Evolutionary conservation across 2,113 vertebrate genomes (phyloP), one percentile per base, ranked within the genome.

Genomic region (Brachypodius melanocephalos): DNA sequence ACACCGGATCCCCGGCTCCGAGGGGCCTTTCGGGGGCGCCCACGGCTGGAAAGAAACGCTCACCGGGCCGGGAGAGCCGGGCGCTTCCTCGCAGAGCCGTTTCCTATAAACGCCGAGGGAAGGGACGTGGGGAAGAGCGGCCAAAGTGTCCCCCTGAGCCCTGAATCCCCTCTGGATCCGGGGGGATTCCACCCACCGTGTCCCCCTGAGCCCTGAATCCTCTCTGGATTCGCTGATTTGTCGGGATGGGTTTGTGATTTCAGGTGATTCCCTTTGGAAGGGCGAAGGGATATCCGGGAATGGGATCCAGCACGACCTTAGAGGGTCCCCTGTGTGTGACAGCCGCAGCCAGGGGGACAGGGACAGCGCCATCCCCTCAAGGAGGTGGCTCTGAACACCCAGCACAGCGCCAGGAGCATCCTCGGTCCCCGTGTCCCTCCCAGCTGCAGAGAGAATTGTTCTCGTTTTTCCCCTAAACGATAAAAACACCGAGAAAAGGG

Each of bases 11-110:
- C 93, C 32, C 5, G 7, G 93, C 94, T 38, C 5, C 0, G 77
- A 87, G 93, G 92, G 92, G 78, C 97, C 91, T 91, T 85, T 82
- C 87, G 92, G 54, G 96, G 66, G 97, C 96, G 20, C 96, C 96
- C 85, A 92, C 91, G 94, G 96, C 97, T 98, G 98, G 97, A 98
- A 98, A 98, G 97, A 98, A 96, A 97, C 90, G 92, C 96, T 98
- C 98, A 97, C 11, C 45, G 13, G 92, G 52, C 95, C 95, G 43
- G 78, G 85, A 78, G 77, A 6, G 19, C 93, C 91, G 61, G 90
- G 95, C 95, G 38, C 97, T 97, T 97, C 97, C 97, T 96, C 65
- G 90, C 95, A 92, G 90, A 38, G n/a, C 95, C 83, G 65, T 98
- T 98, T 98, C 98, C 98, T 97, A 97, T 98, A 98, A 98, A 98